Base-by-base conservation (phyloP, 2,113 vertebrate species). In the Lasiurus borealis region DNA sequence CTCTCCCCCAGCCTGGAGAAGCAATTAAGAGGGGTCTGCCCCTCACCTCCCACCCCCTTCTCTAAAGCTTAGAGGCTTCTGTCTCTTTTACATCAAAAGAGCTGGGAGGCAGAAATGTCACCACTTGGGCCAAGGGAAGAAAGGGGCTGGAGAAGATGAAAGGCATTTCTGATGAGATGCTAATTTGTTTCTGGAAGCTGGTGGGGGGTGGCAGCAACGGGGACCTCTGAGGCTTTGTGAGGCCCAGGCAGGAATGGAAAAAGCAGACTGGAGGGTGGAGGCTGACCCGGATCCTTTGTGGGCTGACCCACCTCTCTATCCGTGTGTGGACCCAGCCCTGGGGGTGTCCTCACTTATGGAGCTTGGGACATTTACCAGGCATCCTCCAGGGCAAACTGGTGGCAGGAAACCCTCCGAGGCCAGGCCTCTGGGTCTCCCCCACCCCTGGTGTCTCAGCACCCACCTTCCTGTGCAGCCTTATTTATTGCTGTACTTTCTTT, bases 101-200 rank as follows among this genome's bases (percentile, higher is more conserved):
- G 18, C 72, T 18, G 16, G 85, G 59, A 0, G 10, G 69, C 88
- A 86, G 88, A 88, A 96, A 92, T 92, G 91, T 93, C 89, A 93
- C 82, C 4, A 6, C 44, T 68, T 76, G 52, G 85, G 77, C 73
- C 23, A 0, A 0, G 75, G 66, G 66, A 80, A 66, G 83, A 46
- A 86, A 86, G 83, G 91, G 52, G 83, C 1, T 0, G 72, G 36
- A 23, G 77, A 82, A 96, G 96, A 96, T 94, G 69, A 93, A 96
- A 97, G 83, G 36, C 86, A 66, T 80, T 71, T 90, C 83, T 93
- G 64, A 96, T 95, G 93, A 95, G 91, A 96, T 87, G 89, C 36
- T 94, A 89, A 94, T 97, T 97, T 93, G 94, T 95, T 94, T 71
- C 31, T 0, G 44, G 90, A 93, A 96, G 92, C 76, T 16, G 57